phyloP scores from a whole-genome alignment of 2,113 vertebrate species.

The Zosterops hypoxanthus region DNA sequence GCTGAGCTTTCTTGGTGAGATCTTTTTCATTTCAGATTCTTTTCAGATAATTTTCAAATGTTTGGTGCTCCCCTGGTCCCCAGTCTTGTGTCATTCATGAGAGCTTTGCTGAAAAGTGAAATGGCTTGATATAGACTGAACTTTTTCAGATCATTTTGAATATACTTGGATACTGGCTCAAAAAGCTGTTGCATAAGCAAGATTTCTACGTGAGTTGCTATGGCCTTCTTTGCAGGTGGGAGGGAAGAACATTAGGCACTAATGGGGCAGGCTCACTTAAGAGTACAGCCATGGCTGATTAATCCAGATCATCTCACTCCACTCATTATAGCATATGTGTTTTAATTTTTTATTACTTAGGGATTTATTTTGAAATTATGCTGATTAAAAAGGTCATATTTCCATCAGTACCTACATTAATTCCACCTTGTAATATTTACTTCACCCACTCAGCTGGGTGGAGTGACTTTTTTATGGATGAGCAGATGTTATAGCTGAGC shows the following conservation, averaged over 20 bases:
- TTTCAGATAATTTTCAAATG: neutral
- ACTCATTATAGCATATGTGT: neutral
- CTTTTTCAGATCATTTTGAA: neutral
- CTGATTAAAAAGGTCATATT: constrained; percentile 40
- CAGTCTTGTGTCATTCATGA: neutral
- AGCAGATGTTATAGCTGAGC: constrained; percentile 44
- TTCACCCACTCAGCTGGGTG: constrained; percentile 57
- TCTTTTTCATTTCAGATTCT: neutral
- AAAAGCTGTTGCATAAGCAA: neutral
- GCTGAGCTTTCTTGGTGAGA: neutral
- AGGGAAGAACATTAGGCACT: neutral
- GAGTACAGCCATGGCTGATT: neutral
- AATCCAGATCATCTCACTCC: neutral
- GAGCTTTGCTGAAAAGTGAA: neutral
- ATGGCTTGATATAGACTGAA: neutral
- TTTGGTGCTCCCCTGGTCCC: neutral
- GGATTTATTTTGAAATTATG: constrained; percentile 39
- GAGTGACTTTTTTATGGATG: constrained; percentile 44
- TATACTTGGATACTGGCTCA: neutral
- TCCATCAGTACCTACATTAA: constrained; percentile 37
- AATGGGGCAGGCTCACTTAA: neutral
- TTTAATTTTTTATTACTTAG: constrained; percentile 32
- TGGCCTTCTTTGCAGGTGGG: neutral
- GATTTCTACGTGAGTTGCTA: neutral
- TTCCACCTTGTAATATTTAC: constrained; percentile 44